Evolutionary conservation across 1,140 invertebrate genomes (phyloP).

Genomic region (Bombus terrestris): DNA sequence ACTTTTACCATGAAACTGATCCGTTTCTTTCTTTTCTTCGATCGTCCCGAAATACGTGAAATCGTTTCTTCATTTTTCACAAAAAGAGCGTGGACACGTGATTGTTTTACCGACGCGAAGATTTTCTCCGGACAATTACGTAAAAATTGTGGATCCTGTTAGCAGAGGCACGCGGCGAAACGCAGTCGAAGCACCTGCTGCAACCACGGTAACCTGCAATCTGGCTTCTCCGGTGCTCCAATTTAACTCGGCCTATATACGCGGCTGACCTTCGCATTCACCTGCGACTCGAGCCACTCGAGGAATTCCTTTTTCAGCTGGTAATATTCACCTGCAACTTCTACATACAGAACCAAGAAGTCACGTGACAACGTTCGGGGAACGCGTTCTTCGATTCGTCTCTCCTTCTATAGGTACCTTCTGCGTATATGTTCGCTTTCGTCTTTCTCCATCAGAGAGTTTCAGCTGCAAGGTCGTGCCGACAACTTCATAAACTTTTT

Average conservation of each 20-base stretch:
- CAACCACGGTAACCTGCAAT: conserved; percentile 61
- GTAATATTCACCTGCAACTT: conserved; percentile 54
- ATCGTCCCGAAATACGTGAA: not conserved
- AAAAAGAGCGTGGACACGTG: not conserved
- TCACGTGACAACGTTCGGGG: not conserved
- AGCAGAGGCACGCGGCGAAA: conserved; percentile 15
- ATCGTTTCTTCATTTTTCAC: not conserved
- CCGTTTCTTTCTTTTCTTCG: not conserved
- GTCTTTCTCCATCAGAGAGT: not conserved
- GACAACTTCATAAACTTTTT: conserved; percentile 52
- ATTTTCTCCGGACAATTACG: conserved; percentile 37
- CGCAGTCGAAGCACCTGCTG: conserved; percentile 60
- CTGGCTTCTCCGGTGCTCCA: conserved; percentile 48
- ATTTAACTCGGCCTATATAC: conserved; percentile 63
- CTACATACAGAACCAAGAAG: too few species aligned
- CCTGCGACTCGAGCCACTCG: conserved; percentile 24
- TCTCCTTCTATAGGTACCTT: too few species aligned
- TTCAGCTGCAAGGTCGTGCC: conserved; percentile 24
- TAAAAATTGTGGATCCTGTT: conserved; percentile 28
- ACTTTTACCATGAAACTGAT: conserved; percentile 53
- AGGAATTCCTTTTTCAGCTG: conserved; percentile 11
- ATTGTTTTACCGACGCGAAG: conserved; percentile 5
- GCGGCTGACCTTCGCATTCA: conserved; percentile 46
- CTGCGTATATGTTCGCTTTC: too few species aligned
- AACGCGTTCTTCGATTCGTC: not conserved